phyloP scores from a whole-genome alignment of 2,888 invertebrate genomes.

The Ommatoiulus sabulosus region DNA sequence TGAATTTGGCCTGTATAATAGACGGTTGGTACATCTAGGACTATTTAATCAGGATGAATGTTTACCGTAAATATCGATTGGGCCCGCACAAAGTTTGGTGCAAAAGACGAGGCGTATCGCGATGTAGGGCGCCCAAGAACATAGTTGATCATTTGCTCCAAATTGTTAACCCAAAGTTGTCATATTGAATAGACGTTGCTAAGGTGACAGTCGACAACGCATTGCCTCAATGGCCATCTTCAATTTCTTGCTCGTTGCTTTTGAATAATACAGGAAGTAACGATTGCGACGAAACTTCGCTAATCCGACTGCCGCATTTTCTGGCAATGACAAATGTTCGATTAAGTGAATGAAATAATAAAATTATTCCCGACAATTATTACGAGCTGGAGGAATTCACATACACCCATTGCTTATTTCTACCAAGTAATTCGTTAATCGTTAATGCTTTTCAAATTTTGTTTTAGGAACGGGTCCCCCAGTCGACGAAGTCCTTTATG shows the following conservation, averaged over 20 bases:
- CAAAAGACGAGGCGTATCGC: neutral
- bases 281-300: neutral
- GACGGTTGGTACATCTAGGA: neutral
- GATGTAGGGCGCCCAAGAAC: neutral
- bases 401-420: neutral
- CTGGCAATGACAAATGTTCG: too few species aligned
- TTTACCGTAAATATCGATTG: conserved; percentile 24
- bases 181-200: neutral
- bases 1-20: neutral
- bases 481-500: conserved; percentile 87
- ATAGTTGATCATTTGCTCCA: conserved; percentile 6
- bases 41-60: neutral
- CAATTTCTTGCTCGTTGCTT: neutral
- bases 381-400: too few species aligned
- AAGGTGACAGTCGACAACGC: neutral
- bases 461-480: conserved; percentile 75
- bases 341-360: too few species aligned
- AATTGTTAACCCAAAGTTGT: conserved; percentile 1
- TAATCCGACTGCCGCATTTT: too few species aligned
- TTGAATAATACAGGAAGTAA: neutral
- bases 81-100: neutral
- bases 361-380: too few species aligned
- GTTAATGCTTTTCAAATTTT: neutral
- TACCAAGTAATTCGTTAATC: neutral
- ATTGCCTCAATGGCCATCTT: neutral